These are phyloP conservation scores for Drosophila melanocephala DNA, from an alignment of 2,888 invertebrate genomes.

Conservation along the genomic window DNA sequence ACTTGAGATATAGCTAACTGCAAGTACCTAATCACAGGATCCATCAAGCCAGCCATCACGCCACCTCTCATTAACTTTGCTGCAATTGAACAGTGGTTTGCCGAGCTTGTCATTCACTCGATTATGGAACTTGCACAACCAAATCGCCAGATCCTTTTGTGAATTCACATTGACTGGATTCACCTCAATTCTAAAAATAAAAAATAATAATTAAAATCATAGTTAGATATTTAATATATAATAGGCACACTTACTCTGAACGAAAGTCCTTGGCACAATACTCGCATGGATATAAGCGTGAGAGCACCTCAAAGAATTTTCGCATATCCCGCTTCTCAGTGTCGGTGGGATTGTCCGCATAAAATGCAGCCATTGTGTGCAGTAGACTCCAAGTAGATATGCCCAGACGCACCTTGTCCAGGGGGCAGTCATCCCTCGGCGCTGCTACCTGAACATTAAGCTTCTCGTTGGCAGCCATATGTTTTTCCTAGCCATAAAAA, in stretches of 20 bases:
- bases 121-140: conserved; percentile 98
- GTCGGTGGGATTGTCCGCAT: conserved; percentile 92
- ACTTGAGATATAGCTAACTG: neutral
- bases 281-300: conserved; percentile 96
- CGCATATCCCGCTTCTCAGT: conserved; percentile 91
- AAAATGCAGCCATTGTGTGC: conserved; percentile 98
- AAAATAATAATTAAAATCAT: neutral
- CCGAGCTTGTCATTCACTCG: conserved; percentile 95
- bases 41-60: conserved; percentile 97
- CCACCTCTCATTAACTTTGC: conserved; percentile 96
- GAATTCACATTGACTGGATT: conserved; percentile 90
- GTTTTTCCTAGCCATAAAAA: conserved; percentile 58
- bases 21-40: conserved; percentile 91
- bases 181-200: conserved; percentile 88
- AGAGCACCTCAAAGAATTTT: conserved; percentile 92
- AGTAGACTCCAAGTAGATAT: conserved; percentile 96
- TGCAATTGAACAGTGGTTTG: conserved; percentile 96
- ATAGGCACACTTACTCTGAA: conserved; percentile 89
- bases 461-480: conserved; percentile 53
- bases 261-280: conserved; percentile 95
- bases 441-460: conserved; percentile 33
- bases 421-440: conserved; percentile 88
- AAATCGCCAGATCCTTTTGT: conserved; percentile 90
- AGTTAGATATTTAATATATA: neutral
- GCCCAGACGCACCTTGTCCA: conserved; percentile 92